Evolutionary conservation across 2,797 vertebrate genomes (phyloP).

Genomic region (Glossophaga mutica): DNA sequence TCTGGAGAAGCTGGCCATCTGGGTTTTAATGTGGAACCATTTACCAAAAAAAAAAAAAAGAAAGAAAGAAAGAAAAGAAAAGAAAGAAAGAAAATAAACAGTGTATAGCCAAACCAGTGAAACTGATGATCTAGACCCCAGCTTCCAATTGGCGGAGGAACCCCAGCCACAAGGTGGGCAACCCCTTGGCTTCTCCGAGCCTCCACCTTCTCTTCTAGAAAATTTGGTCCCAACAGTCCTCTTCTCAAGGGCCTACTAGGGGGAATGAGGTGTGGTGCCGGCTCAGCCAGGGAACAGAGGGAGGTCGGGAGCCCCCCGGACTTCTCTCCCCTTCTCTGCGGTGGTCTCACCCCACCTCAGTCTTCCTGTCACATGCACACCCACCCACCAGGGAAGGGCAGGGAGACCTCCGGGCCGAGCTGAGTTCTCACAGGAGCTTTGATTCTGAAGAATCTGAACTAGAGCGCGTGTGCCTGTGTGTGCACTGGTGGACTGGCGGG

Average conservation of each 20-base stretch:
- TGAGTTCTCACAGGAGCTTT: background rate
- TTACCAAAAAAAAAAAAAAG: background rate
- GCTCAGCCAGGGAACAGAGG: background rate
- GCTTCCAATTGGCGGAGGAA: background rate
- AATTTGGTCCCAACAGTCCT: background rate
- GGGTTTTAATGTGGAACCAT: background rate
- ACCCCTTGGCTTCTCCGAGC: too few species aligned
- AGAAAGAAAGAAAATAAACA: background rate
- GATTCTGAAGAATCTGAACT: background rate
- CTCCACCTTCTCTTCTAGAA: background rate
- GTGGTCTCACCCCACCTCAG: background rate
- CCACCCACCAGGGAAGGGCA: background rate
- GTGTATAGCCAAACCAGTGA: background rate
- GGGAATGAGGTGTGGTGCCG: background rate
- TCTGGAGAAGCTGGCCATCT: background rate
- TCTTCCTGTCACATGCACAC: background rate
- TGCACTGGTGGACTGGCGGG: rapidly evolving
- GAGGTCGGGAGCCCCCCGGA: background rate
- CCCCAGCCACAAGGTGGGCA: background rate
- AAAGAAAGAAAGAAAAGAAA: too few species aligned
- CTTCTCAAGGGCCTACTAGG: background rate
- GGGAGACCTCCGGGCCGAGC: background rate
- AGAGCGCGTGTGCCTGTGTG: too few species aligned
- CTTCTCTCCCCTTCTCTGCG: background rate
- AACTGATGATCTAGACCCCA: background rate